Base-by-base conservation (phyloP, 2,888 invertebrate species). In the Acleris cristana region DNA sequence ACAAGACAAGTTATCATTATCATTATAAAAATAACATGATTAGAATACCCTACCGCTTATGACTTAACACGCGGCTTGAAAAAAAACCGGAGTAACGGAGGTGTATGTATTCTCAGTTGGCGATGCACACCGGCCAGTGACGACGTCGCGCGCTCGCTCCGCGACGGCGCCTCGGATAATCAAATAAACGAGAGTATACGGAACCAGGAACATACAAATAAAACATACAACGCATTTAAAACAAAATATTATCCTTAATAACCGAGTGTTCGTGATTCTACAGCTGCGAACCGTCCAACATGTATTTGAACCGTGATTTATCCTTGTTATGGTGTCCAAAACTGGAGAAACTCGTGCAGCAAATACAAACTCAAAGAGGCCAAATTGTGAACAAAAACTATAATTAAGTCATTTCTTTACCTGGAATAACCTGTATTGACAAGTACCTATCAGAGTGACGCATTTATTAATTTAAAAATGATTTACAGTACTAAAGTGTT, bases 361-460 rank as follows among this genome's bases (percentile, higher is more conserved):
- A 61, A 61, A 64, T 64, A 58, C 53, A 64, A 64, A 45, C 58
- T 53, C 45, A 64, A 64, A 64, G 52, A 58, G 51, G 34, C 56
- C 64, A 64, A 51, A 30, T 45, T 18, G n/a, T 45, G 56, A 56
- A 44, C 10, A 16, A 56, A 56, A 44, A 40, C 14, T 14, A 14
- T 14, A 40, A 14, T 3, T 40, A 4, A 40, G 4, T 40, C 12
- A 4, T 40, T 34, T 3, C 34, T 34, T 2, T 45, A n/a, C 7
- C 45, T 45, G n/a, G 48, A 48, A 18, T 48, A 40, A 40, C 14
- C 14, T 34, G 14, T 14, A 14, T 40, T 12, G 40, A 40, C 14
- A 40, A 14, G 34, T 40, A 40, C 26, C 12, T 12, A 34, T 12
- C 14, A 40, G 14, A 40, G 40, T 40, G 40, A 40, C 40, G 14